Percentiles rank a stretch among this genome's conserved stretches.
Conservation (phyloP, 1,140 invertebrate species). For the Hypsibius dujardini region DNA sequence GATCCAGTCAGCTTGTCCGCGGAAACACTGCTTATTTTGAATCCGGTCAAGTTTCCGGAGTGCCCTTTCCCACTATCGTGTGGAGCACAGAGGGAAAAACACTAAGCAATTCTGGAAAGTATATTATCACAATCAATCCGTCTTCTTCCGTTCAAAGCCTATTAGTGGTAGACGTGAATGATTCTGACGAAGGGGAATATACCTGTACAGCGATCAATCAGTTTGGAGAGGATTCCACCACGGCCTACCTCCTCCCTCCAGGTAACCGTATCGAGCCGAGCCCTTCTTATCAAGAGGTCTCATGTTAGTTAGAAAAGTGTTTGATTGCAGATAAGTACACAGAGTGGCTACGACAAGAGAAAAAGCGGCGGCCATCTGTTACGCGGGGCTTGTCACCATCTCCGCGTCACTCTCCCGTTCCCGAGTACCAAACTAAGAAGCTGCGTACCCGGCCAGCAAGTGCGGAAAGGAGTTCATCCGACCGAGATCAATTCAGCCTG, state of each 20-base stretch:
- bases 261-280: neutral
- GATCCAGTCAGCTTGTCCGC: neutral
- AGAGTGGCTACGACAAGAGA: slow-evolving; percentile 10
- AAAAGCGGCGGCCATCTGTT: neutral
- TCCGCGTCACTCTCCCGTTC: slow-evolving; percentile 9
- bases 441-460: neutral
- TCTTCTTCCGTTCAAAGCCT: slow-evolving; percentile 38
- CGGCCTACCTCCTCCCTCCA: slow-evolving; percentile 32
- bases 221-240: slow-evolving; percentile 48
- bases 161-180: slow-evolving; percentile 43
- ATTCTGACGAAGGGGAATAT: slow-evolving; percentile 27
- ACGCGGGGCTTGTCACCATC: slow-evolving; percentile 2
- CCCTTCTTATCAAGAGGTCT: slow-evolving; percentile 2
- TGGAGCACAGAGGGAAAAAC: slow-evolving; percentile 29
- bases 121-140: slow-evolving; percentile 25
- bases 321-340: neutral
- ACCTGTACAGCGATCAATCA: slow-evolving; percentile 51
- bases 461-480: neutral
- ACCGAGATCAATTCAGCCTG: too few species aligned
- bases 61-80: slow-evolving; percentile 28
- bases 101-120: slow-evolving; percentile 25
- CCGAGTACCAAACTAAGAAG: neutral
- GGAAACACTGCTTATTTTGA: slow-evolving; percentile 29
- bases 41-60: slow-evolving; percentile 27
- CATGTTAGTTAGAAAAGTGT: neutral